These are phyloP conservation scores for Steinernema scapterisci DNA, from an alignment of 2,888 invertebrate genomes.

Conservation along the genomic window DNA sequence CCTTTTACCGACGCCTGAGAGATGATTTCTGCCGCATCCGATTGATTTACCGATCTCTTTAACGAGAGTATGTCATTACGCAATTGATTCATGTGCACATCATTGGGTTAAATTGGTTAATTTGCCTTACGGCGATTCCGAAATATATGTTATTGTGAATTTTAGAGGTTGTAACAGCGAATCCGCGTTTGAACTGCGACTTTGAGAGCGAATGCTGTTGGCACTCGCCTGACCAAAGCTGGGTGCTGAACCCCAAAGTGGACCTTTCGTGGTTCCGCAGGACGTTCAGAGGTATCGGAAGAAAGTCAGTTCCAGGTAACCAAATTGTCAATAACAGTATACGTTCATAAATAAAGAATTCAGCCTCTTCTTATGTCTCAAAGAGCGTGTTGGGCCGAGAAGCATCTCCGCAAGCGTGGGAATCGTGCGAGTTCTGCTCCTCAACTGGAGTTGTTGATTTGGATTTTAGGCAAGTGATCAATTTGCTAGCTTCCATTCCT, in stretches of 20 bases:
- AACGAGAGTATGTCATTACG: not conserved
- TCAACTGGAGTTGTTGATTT: constrained; percentile 42
- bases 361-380: not conserved
- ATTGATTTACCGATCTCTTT: not conserved
- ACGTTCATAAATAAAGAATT: no score
- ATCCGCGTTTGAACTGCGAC: not conserved
- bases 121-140: not conserved
- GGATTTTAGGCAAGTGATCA: constrained; percentile 42
- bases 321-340: no score
- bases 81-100: not conserved
- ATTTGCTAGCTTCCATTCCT: not conserved
- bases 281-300: not conserved
- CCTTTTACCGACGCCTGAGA: not conserved
- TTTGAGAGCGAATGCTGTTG: constrained; percentile 14
- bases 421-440: constrained; percentile 47
- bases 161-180: not conserved
- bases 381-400: not conserved
- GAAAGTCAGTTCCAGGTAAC: constrained; percentile 2
- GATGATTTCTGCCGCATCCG: not conserved
- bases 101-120: constrained; percentile 6
- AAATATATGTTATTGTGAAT: not conserved
- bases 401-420: not conserved
- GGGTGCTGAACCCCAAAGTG: not conserved
- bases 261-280: not conserved
- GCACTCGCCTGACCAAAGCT: constrained; percentile 5